Percentiles rank a stretch among this genome's conserved stretches.
phyloP scores from a whole-genome alignment of 2,888 invertebrate genomes.

The Hemithea aestivaria region DNA sequence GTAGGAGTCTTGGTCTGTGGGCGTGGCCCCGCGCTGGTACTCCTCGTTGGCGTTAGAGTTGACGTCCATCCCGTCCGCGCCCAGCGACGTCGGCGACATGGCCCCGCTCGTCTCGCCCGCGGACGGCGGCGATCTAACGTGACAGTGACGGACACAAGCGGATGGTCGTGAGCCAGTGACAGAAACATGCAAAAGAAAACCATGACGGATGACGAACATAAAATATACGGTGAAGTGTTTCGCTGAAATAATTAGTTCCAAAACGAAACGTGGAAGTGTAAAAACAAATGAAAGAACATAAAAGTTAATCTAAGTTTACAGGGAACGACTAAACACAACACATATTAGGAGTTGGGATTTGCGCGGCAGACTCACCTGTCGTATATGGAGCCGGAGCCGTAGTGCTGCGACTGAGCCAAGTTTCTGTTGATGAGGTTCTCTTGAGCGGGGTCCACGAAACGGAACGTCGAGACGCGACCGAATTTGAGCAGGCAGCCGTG shows the following conservation, averaged over 20 bases:
- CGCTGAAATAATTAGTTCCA: conserved; percentile 36
- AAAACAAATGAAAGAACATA: conserved; percentile 33
- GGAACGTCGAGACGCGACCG: conserved; percentile 91
- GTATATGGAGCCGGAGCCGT: conserved; percentile 88
- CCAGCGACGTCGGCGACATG: conserved; percentile 65
- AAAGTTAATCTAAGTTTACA: conserved; percentile 39
- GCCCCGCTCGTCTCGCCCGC: conserved; percentile 65
- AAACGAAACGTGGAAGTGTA: conserved; percentile 32
- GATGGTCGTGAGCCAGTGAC: conserved; percentile 74
- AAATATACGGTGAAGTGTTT: conserved; percentile 49
- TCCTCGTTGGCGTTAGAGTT: conserved; percentile 58
- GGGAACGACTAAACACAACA: conserved; percentile 52
- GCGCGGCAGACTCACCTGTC: conserved; percentile 82
- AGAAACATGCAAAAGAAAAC: conserved; percentile 75
- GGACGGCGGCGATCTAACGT: conserved; percentile 72
- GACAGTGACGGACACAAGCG: conserved; percentile 68
- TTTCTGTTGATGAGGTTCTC: conserved; percentile 88
- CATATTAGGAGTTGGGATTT: conserved; percentile 27
- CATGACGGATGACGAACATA: conserved; percentile 54
- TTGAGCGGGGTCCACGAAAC: conserved; percentile 90
- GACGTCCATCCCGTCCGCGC: conserved; percentile 48
- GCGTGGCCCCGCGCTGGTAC: conserved; percentile 62
- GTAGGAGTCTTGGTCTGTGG: conserved; percentile 81
- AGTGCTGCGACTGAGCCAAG: conserved; percentile 84
- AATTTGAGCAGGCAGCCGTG: conserved; percentile 92